These are phyloP conservation scores for Drosophila neonasuta DNA, from an alignment of 2,888 invertebrate genomes.

Conservation along the genomic window DNA sequence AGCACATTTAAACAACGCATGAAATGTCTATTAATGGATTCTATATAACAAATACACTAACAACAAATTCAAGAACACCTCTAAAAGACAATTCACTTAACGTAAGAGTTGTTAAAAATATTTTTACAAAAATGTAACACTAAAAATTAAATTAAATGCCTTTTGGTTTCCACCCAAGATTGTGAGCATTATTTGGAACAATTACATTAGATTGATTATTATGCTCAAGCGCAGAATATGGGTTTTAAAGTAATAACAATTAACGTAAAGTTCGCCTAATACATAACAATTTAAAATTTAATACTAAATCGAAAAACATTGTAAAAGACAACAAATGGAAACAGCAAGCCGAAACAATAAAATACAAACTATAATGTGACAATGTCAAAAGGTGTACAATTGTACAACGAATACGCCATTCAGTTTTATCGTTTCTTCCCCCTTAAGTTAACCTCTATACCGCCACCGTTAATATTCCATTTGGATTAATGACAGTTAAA, in stretches of 20 bases:
- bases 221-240: slow-evolving; percentile 49
- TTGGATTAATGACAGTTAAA: too few species aligned
- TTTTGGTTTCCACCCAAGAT: too few species aligned
- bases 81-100: too few species aligned
- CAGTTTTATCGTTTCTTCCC: too few species aligned
- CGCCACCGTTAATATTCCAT: too few species aligned
- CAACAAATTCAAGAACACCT: too few species aligned
- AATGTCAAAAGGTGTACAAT: too few species aligned
- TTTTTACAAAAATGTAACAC: slow-evolving; percentile 53
- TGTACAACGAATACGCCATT: too few species aligned
- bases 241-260: slow-evolving; percentile 62
- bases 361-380: too few species aligned
- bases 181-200: too few species aligned
- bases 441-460: too few species aligned
- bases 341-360: slow-evolving; percentile 17
- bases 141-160: neutral
- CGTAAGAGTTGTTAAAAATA: slow-evolving; percentile 25
- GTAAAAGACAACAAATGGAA: slow-evolving; percentile 7
- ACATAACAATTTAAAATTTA: slow-evolving; percentile 41
- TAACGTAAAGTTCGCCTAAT: slow-evolving; percentile 34
- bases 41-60: slow-evolving; percentile 12
- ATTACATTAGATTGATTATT: too few species aligned
- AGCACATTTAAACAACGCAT: slow-evolving; percentile 77
- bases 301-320: slow-evolving; percentile 36
- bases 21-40: slow-evolving; percentile 35